Base-by-base conservation (phyloP, 2,113 vertebrate species). In the Neogobius melanostomus region DNA sequence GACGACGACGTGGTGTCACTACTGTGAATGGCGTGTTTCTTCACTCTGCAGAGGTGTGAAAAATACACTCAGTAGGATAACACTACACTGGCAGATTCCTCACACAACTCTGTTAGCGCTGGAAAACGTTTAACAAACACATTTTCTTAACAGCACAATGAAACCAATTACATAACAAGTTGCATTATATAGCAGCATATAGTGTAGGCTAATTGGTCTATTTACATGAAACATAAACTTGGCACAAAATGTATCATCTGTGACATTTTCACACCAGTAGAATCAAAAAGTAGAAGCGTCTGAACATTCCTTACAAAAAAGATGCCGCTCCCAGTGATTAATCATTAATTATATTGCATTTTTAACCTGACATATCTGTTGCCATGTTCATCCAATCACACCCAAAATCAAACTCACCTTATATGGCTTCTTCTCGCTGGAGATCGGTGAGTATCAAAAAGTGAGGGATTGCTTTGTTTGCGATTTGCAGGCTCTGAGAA, bases 361-460 rank as follows among this genome's bases (percentile, higher is more conserved):
- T 36, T 36, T 36, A 36, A 36, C 28, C 28, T 36, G 28, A 36
- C 3, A 36, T 36, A 36, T 36, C 4, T 36, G 28, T 36, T 36
- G 28, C 28, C 28, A 4, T 36, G 28, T 36, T 36, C 28, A 36
- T 36, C 28, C 28, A 36, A 36, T 36, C 28, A 36, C 28, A 36
- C 28, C 28, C 1, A 36, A 36, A 54, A 15, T 57, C 48, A 2
- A 71, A 75, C 76, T 86, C 8, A 98, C 98, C 97, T 95, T 86
- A 99, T 98, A 95, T 98, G 98, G 91, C 97, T 98, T 96, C 96
- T 96, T 93, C 98, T 94, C 68, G 98, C 98, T 91, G 97, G 96
- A 88, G 98, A 99, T 90, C 96, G 94, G 81, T 97, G 97, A 62
- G 98, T 98, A 91, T 98, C 98, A 90, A 99, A 99, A 65, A 99